Evolutionary conservation across 2,797 vertebrate genomes (phyloP).

Genomic region (Neostethus bicornis): DNA sequence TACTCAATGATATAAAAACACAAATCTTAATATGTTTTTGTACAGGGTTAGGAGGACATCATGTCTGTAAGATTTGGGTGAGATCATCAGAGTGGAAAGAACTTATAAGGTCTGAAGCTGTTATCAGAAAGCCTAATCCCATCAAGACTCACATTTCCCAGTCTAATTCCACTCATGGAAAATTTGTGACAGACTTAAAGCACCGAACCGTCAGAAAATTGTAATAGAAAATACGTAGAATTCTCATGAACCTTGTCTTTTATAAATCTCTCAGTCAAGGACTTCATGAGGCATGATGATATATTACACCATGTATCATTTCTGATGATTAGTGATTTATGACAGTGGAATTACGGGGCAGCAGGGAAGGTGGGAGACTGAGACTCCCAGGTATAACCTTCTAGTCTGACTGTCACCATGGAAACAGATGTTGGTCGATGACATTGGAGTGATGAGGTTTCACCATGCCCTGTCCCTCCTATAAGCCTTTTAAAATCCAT

Average conservation of each 20-base stretch:
- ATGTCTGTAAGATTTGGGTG: background rate
- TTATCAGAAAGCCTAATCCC: background rate
- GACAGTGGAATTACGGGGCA: slow-evolving; percentile 9
- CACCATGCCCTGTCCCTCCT: background rate
- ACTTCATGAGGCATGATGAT: slow-evolving; percentile 2
- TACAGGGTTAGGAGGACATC: background rate
- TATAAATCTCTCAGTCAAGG: slow-evolving; percentile 24
- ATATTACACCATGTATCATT: background rate
- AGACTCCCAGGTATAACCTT: slow-evolving; percentile 8
- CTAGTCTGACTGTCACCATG: slow-evolving; percentile 18
- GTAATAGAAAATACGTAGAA: background rate
- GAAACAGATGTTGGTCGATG: slow-evolving; percentile 41
- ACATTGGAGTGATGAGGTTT: slow-evolving; percentile 25
- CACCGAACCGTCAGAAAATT: background rate
- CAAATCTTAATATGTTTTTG: background rate
- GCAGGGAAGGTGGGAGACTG: slow-evolving; percentile 5
- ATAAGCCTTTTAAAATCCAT: slow-evolving; percentile 18
- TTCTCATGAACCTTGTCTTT: slow-evolving; percentile 1
- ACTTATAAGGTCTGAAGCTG: background rate
- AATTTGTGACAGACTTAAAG: background rate
- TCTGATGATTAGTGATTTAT: slow-evolving; percentile 29
- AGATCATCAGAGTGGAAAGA: background rate
- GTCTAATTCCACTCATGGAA: background rate
- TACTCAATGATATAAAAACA: background rate
- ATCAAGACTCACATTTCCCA: background rate